Percentiles rank a stretch among this genome's conserved stretches.
These are phyloP conservation scores for Tauraco hartlaubi DNA, from an alignment of 2,797 vertebrate species.

Conservation along the genomic window DNA sequence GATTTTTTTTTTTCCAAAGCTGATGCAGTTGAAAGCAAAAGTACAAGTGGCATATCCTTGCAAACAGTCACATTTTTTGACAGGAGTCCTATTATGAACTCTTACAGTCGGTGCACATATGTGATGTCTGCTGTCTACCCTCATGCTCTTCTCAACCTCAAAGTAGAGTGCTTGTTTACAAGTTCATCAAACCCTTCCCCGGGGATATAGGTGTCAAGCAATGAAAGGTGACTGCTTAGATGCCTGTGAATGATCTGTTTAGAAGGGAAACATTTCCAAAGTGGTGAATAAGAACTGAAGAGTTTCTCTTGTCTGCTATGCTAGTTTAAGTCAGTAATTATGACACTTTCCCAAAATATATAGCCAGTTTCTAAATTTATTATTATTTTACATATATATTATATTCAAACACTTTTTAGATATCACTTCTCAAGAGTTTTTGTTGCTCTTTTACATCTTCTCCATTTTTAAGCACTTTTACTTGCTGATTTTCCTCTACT, in stretches of 20 bases:
- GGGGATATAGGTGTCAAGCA: conserved; percentile 46
- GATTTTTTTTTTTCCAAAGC: not conserved
- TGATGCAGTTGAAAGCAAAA: not conserved
- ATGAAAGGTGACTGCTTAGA: conserved; percentile 67
- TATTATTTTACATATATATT: not conserved
- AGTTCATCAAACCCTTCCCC: conserved; percentile 66
- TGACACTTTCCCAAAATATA: not conserved
- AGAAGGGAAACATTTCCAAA: conserved; percentile 20
- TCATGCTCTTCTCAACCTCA: conserved; percentile 41
- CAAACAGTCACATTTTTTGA: not conserved
- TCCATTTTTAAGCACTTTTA: not conserved
- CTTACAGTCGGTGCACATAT: conserved; percentile 5
- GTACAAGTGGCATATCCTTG: not conserved
- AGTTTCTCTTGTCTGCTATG: not conserved
- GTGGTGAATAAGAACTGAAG: not conserved
- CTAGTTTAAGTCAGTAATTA: not conserved
- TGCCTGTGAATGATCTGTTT: conserved; percentile 23
- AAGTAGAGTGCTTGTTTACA: conserved; percentile 57
- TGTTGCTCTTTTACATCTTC: not conserved
- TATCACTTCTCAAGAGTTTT: not conserved
- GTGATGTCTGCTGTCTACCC: conserved; percentile 58
- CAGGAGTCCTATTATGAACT: conserved; percentile 6
- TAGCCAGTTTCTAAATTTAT: not conserved
- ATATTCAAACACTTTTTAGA: not conserved
- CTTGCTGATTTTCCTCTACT: not conserved